Base-by-base conservation (phyloP, 2,888 invertebrate species). In the Philereme vetulata region DNA sequence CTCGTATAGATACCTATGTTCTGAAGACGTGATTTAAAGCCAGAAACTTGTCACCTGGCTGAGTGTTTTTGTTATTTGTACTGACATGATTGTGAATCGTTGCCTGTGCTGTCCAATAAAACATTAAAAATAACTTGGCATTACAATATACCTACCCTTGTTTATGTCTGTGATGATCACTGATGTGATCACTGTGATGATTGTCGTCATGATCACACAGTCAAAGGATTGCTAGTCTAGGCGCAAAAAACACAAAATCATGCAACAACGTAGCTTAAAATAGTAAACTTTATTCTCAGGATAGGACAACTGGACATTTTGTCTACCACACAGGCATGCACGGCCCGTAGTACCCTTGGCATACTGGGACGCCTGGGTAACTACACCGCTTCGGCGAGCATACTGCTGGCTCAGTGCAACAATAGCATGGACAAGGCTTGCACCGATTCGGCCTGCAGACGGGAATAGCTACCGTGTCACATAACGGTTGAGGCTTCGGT, bases 391-490 rank as follows among this genome's bases (percentile, higher is more conserved):
- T 89, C 4, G 88, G 85, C 1, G 74, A 75, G 64, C 88, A 88
- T 0, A 86, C 67, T 0, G 76, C 86, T 0, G 90, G 86, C 60
- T 88, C 87, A 0, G 85, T 85, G 68, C 90, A 92, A 78, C 93
- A 91, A 80, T 93, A 93, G 74, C 93, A 92, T 5, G 93, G 89
- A 69, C 93, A 93, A 3, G 93, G 93, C 78, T 91, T 93, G 75
- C 93, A 93, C 65, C 93, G 83, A 68, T 89, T 88, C 1, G 92
- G 90, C 65, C 85, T 89, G 83, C 92, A 93, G 85, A 82, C 90
- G 62, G 86, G 94, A 71, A 92, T 93, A 63, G 88, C 93, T 68
- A 85, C 85, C 59, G 84, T 79, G 32, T 88, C 84, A 51, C 81
- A 82, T 6, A 85, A 35, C 1, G 74, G 75, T 1, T 48, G 47